Percentiles rank a stretch among this genome's conserved stretches.
Evolutionary conservation across 2,113 vertebrate species (phyloP).

Genomic region (Petromus typicus): DNA sequence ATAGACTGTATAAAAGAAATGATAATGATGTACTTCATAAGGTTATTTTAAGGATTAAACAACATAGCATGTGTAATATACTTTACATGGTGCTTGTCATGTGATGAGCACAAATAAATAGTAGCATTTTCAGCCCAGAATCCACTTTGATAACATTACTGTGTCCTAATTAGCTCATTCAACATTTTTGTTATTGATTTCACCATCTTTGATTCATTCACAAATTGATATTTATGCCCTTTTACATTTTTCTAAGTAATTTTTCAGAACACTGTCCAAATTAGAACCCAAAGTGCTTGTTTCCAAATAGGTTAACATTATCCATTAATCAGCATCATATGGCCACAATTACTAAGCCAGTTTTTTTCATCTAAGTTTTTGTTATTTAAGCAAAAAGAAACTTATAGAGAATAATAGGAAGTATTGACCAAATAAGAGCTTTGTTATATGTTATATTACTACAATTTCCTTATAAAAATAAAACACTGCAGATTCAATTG

Average conservation of each 20-base stretch:
- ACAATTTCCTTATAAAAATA: constrained; percentile 57
- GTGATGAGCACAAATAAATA: not conserved
- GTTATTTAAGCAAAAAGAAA: constrained; percentile 29
- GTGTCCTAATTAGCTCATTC: constrained; percentile 11
- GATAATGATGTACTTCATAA: not conserved
- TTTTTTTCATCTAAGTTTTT: constrained; percentile 33
- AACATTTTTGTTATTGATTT: constrained; percentile 1
- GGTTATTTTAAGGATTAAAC: not conserved
- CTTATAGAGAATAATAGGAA: not conserved
- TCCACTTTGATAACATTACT: constrained; percentile 17
- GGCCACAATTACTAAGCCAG: not conserved
- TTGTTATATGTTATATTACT: not conserved
- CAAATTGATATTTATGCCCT: constrained; percentile 8
- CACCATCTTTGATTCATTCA: constrained; percentile 34
- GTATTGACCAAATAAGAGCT: not conserved
- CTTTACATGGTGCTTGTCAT: not conserved
- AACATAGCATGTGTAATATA: constrained; percentile 3
- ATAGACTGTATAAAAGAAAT: not conserved
- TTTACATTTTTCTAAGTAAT: constrained; percentile 50
- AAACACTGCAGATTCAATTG: not conserved
- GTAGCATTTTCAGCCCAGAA: not conserved
- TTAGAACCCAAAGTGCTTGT: not conserved
- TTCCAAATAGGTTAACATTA: not conserved
- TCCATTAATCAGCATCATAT: not conserved
- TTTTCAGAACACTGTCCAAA: constrained; percentile 19